Conservation (phyloP, 2,888 invertebrate genomes). For the Chesias legatella region DNA sequence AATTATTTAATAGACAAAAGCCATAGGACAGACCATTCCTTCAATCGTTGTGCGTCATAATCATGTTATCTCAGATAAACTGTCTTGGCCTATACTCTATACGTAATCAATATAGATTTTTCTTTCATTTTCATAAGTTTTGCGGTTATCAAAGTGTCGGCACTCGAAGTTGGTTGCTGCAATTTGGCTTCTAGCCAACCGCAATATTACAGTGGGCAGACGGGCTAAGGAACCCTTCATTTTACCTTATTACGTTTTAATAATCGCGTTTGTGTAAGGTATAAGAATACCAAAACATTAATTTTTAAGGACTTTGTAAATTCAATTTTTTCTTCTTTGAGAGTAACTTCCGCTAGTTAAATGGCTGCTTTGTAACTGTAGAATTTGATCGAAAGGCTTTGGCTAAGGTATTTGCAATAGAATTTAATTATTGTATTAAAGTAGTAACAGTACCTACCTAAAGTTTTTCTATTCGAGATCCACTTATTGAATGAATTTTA, state of each 20-base stretch:
- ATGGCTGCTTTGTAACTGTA: slow-evolving; percentile 3
- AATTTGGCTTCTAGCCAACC: slow-evolving; percentile 54
- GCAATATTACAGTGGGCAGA: slow-evolving; percentile 43
- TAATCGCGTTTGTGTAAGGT: slow-evolving; percentile 36
- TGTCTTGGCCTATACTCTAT: slow-evolving; percentile 12
- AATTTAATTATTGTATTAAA: too few species aligned
- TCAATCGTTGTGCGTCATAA: too few species aligned
- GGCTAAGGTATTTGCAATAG: too few species aligned
- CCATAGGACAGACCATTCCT: too few species aligned
- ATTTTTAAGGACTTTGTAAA: slow-evolving; percentile 11
- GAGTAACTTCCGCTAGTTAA: slow-evolving; percentile 11
- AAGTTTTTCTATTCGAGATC: too few species aligned
- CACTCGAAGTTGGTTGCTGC: slow-evolving; percentile 42
- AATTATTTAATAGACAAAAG: too few species aligned
- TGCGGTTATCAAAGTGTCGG: slow-evolving; percentile 58
- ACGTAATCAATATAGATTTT: slow-evolving; percentile 29
- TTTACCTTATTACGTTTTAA: slow-evolving; percentile 55
- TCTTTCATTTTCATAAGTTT: slow-evolving; percentile 64
- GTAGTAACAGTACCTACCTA: too few species aligned
- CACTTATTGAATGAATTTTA: too few species aligned
- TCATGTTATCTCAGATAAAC: not conserved
- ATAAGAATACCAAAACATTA: slow-evolving; percentile 16
- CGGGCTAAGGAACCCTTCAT: slow-evolving; percentile 42
- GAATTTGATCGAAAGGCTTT: too few species aligned
- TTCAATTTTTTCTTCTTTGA: slow-evolving; percentile 14